Evolutionary conservation across 2,888 invertebrate species (phyloP).

Genomic region (Panzeria rudis): DNA sequence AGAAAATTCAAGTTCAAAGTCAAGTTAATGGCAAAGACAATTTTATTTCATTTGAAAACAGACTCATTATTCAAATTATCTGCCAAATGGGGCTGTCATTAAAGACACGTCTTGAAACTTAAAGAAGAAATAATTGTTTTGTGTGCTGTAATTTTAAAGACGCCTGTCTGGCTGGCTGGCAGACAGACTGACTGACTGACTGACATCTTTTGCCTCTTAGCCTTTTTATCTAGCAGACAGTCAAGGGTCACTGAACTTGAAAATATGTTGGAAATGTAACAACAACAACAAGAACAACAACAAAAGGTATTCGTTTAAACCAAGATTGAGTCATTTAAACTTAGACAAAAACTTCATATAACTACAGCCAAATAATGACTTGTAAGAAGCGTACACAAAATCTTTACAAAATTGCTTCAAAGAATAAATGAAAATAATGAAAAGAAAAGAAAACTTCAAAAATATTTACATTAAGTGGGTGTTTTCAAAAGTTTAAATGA

Average conservation of each 20-base stretch:
- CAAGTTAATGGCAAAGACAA: conserved; percentile 20
- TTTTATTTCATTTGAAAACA: background rate
- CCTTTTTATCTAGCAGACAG: conserved; percentile 6
- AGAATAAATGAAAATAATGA: background rate
- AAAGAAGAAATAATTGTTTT: conserved; percentile 2
- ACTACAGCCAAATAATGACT: conserved; percentile 23
- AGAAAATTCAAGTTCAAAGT: conserved; percentile 57
- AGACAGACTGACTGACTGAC: conserved; percentile 11
- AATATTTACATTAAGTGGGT: conserved; percentile 51
- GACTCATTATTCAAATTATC: conserved; percentile 45
- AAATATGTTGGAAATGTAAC: conserved; percentile 20
- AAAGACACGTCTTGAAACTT: conserved; percentile 1
- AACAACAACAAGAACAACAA: conserved; percentile 4
- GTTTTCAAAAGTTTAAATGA: conserved; percentile 51
- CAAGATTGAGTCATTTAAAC: conserved; percentile 49
- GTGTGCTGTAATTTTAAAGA: conserved; percentile 29
- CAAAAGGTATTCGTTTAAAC: background rate
- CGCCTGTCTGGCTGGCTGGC: conserved; percentile 19
- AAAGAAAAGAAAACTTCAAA: conserved; percentile 8
- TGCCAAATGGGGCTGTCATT: conserved; percentile 36
- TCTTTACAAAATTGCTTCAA: background rate
- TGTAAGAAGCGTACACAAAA: conserved; percentile 8
- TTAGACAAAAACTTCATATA: background rate
- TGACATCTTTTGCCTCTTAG: conserved; percentile 16
- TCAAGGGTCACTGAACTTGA: conserved; percentile 54